Conservation (phyloP, 2,888 invertebrate species). For the Omphaloscelis lunosa region DNA sequence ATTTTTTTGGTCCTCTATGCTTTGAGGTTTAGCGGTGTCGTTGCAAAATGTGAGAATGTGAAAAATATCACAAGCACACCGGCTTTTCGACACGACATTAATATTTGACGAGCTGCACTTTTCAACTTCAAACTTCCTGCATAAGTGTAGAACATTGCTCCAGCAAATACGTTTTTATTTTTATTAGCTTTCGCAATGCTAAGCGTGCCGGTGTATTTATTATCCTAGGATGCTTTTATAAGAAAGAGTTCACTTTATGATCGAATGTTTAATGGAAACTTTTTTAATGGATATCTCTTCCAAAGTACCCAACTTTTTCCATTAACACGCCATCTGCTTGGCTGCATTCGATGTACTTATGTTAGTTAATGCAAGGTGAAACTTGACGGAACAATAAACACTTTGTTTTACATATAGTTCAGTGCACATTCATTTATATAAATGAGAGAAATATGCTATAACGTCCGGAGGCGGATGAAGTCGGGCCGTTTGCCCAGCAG, state of each 20-base stretch:
- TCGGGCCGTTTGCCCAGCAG: conserved; percentile 54
- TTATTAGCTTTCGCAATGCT: conserved; percentile 37
- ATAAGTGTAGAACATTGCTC: conserved; percentile 31
- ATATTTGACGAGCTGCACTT: conserved; percentile 52
- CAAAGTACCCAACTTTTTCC: conserved; percentile 60
- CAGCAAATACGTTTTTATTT: conserved; percentile 45
- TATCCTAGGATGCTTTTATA: conserved; percentile 63
- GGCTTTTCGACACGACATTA: conserved; percentile 46
- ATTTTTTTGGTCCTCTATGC: conserved; percentile 34
- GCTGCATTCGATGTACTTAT: conserved; percentile 25
- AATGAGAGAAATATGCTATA: conserved; percentile 50
- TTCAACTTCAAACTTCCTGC: conserved; percentile 47
- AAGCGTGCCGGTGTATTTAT: conserved; percentile 18
- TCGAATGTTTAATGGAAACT: conserved; percentile 66
- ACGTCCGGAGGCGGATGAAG: conserved; percentile 29
- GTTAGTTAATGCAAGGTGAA: conserved; percentile 33
- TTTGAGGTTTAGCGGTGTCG: conserved; percentile 39
- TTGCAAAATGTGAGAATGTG: conserved; percentile 28
- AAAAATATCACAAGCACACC: conserved; percentile 31
- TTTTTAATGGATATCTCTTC: conserved; percentile 61
- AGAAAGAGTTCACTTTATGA: conserved; percentile 73
- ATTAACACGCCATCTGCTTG: conserved; percentile 53
- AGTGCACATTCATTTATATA: conserved; percentile 35
- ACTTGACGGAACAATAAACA: conserved; percentile 41
- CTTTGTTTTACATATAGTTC: conserved; percentile 27